Percentiles rank a stretch among this genome's conserved stretches.
Evolutionary conservation across 2,888 invertebrate genomes (phyloP).

Genomic region (Melieria crassipennis): DNA sequence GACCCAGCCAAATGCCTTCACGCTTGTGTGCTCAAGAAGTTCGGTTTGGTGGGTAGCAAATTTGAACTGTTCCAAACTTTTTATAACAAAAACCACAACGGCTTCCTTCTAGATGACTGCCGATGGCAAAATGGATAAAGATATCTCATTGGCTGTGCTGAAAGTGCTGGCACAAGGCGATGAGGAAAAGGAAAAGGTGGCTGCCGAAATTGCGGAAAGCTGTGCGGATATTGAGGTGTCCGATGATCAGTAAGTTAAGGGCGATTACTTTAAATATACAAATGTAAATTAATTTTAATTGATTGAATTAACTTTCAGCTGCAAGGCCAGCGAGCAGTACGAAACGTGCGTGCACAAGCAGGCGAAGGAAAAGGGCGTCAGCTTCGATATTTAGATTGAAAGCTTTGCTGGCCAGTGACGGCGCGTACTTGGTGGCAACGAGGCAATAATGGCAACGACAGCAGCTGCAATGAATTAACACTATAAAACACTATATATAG

Average conservation of each 20-base stretch:
- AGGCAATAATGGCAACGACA: neutral
- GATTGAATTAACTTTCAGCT: constrained; percentile 42
- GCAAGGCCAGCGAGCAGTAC: constrained; percentile 57
- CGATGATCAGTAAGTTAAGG: constrained; percentile 57
- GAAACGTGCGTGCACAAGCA: constrained; percentile 50
- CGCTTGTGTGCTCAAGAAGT: constrained; percentile 60
- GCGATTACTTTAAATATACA: neutral
- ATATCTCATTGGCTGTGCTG: constrained; percentile 48
- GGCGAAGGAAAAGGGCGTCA: constrained; percentile 51
- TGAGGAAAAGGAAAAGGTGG: constrained; percentile 48
- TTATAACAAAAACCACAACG: neutral
- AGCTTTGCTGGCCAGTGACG: too few species aligned
- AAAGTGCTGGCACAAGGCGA: constrained; percentile 50
- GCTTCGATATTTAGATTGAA: constrained; percentile 7
- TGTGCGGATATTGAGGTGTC: constrained; percentile 53
- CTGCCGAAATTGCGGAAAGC: constrained; percentile 45
- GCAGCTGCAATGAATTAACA: neutral
- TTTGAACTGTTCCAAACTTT: neutral
- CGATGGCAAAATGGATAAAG: constrained; percentile 56
- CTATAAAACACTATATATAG: neutral
- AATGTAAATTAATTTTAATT: too few species aligned
- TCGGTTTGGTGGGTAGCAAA: constrained; percentile 54
- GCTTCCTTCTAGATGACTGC: constrained; percentile 51
- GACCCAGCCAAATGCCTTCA: constrained; percentile 60
- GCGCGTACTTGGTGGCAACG: too few species aligned